Evolutionary conservation across 2,888 invertebrate genomes (phyloP).

Genomic region (Boloria euphrosyne): DNA sequence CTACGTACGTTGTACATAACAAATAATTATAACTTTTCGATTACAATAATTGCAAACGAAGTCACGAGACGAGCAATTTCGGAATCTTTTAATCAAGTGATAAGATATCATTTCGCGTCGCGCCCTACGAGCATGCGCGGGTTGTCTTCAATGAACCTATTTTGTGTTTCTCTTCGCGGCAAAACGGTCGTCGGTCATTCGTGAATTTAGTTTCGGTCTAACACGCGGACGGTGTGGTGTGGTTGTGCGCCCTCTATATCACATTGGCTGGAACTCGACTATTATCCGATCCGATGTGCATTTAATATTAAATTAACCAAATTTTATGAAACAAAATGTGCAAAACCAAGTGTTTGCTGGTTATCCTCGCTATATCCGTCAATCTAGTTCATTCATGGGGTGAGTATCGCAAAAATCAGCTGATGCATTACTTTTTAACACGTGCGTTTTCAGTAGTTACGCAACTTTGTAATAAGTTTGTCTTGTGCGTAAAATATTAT

Average conservation of each 20-base stretch:
- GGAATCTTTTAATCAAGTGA: constrained; percentile 46
- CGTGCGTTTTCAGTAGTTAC: constrained; percentile 68
- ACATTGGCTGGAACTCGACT: constrained; percentile 68
- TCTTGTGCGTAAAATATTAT: constrained; percentile 21
- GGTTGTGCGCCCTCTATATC: constrained; percentile 57
- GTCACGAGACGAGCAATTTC: constrained; percentile 34
- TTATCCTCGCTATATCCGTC: constrained; percentile 56
- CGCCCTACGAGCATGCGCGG: constrained; percentile 55
- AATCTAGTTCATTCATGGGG: constrained; percentile 68
- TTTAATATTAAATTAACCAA: constrained; percentile 54
- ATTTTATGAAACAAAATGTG: constrained; percentile 77
- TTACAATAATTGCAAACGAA: constrained; percentile 44
- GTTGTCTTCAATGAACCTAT: constrained; percentile 64
- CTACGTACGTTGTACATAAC: no score
- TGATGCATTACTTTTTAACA: constrained; percentile 62
- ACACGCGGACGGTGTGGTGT: constrained; percentile 60
- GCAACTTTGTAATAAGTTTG: constrained; percentile 53
- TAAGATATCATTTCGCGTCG: constrained; percentile 49
- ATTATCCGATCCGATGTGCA: constrained; percentile 63
- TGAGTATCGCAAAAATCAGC: constrained; percentile 71
- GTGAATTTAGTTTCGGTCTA: constrained; percentile 65
- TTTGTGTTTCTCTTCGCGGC: constrained; percentile 58
- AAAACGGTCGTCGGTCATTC: constrained; percentile 45
- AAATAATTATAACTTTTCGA: constrained; percentile 23
- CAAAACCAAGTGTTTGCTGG: constrained; percentile 61